Base-by-base conservation (phyloP, 2,888 invertebrate species). In the Pristionchus japonicus region DNA sequence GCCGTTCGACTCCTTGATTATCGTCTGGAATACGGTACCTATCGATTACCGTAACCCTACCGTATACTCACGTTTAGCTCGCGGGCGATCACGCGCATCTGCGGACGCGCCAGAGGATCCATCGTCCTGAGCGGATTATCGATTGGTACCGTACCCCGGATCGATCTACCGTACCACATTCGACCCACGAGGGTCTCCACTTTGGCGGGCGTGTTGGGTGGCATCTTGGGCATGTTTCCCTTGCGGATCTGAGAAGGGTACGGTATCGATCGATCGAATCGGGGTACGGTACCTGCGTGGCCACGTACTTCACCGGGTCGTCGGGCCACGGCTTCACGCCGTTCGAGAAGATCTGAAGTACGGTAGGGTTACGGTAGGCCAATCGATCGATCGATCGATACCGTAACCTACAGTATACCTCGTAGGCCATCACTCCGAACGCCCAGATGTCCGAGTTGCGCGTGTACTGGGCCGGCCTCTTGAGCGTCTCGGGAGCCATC, bases 401-500 rank as follows among this genome's bases (percentile, higher is more conserved):
- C 43, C 6, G 43, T 43, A 43, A 43, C 43, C 57, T 89, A 77
- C 80, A 87, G 74, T 90, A 92, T 23, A 92, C 89, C 86, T 93
- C 92, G 84, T 88, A 92, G 15, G 90, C 89, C 49, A 93, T 74
- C 4, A 91, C 92, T 23, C 92, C 93, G 52, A 90, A 92, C 13
- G 92, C 90, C 92, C 93, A 93, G 4, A 93, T 92, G 85, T 93
- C 93, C 15, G 89, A 89, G 82, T 91, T 91, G 43, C 47, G 88
- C 40, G 91, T 90, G 87, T 91, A 92, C 70, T 90, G 89, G 57
- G 91, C 90, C 37, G 89, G 88, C n/a, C 88, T 67, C 61, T 89
- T 88, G 27, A 92, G 89, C 37, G 90, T 91, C 89, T 93, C 93
- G 11, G 93, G 93, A 9, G 93, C 92, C 89, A 92, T 89, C 92